Conservation (phyloP, 2,888 invertebrate species). For the Euclidia mi region DNA sequence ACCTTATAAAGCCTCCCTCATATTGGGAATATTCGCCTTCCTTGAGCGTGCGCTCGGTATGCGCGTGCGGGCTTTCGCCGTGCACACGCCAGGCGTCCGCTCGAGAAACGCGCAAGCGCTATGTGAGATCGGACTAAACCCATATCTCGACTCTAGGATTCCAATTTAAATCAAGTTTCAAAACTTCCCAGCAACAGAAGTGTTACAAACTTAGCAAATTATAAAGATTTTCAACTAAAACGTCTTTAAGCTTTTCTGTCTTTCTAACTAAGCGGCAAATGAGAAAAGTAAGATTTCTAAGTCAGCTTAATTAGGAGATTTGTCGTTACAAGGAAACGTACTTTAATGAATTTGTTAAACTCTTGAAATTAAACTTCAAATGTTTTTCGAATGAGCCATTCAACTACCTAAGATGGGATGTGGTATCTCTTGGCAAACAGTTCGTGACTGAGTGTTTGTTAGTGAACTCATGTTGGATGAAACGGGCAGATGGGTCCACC, state of each 20-base stretch:
- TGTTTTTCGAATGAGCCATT: slow-evolving; percentile 19
- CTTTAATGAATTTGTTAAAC: slow-evolving; percentile 33
- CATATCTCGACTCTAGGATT: slow-evolving; percentile 23
- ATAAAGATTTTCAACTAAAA: slow-evolving; percentile 30
- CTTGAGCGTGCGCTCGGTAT: no score
- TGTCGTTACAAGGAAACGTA: slow-evolving; percentile 26
- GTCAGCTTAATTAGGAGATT: slow-evolving; percentile 41
- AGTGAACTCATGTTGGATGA: background rate
- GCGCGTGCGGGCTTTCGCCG: no score
- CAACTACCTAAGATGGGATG: background rate
- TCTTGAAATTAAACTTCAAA: slow-evolving; percentile 21
- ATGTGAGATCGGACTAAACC: slow-evolving; percentile 22
- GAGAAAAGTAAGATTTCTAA: slow-evolving; percentile 36
- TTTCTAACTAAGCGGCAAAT: slow-evolving; percentile 29
- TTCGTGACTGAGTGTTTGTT: slow-evolving; percentile 7
- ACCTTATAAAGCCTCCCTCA: no score
- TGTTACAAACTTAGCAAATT: slow-evolving; percentile 45
- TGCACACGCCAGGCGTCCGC: no score
- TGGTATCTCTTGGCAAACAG: background rate
- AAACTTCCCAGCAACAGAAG: slow-evolving; percentile 22
- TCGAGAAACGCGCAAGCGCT: no score
- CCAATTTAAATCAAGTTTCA: slow-evolving; percentile 38
- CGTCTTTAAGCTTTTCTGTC: slow-evolving; percentile 25
- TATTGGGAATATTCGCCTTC: no score
- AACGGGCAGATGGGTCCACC: no score